A percentile compares a stretch with the other conserved stretches of the same genome.
These are phyloP conservation scores for Saturnia pavonia DNA, from an alignment of 2,888 invertebrate genomes.

Conservation along the genomic window DNA sequence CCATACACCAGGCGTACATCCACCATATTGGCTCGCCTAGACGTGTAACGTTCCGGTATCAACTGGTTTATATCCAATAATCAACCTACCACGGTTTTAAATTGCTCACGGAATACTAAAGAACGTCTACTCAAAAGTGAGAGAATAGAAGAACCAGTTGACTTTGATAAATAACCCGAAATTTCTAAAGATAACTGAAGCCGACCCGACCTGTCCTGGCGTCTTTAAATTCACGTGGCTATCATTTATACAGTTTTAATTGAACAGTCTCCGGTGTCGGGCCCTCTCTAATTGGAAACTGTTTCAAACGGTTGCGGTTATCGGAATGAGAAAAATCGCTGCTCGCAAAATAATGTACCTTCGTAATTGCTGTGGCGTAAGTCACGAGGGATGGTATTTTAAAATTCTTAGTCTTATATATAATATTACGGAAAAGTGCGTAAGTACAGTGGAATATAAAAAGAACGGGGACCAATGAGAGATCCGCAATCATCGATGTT, in stretches of 20 bases:
- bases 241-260: conserved; percentile 35
- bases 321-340: conserved; percentile 22
- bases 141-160: neutral
- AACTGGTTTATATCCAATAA: too few species aligned
- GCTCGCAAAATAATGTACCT: conserved; percentile 6
- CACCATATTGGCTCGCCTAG: too few species aligned
- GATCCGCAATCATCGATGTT: too few species aligned
- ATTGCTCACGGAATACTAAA: neutral
- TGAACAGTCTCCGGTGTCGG: conserved; percentile 35
- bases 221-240: conserved; percentile 24
- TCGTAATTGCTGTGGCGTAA: neutral
- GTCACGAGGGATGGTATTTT: neutral
- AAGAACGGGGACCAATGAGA: too few species aligned
- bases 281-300: conserved; percentile 40
- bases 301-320: conserved; percentile 33
- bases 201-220: conserved; percentile 23
- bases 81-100: too few species aligned
- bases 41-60: too few species aligned
- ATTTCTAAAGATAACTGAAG: conserved; percentile 27
- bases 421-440: too few species aligned
- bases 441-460: too few species aligned
- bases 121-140: neutral
- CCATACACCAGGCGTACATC: too few species aligned
- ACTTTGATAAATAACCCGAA: conserved; percentile 10
- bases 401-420: too few species aligned